A percentile compares a stretch with the other conserved stretches of the same genome.
Conservation (phyloP, 2,797 vertebrate genomes). For the Hippoglossus hippoglossus region DNA sequence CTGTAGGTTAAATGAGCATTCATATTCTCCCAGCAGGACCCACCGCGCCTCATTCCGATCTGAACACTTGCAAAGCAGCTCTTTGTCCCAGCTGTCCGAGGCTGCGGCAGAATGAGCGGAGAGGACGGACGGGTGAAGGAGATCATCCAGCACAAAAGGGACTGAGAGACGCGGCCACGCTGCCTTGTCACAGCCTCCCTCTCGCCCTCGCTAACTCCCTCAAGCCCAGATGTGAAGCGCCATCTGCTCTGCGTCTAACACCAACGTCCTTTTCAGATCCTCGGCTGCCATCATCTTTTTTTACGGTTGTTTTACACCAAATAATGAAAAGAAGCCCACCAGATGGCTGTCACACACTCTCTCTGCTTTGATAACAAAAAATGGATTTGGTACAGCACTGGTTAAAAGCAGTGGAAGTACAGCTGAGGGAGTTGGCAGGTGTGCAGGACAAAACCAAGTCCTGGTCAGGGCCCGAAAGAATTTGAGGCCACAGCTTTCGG, state of each 20-base stretch:
- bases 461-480: slow-evolving; percentile 47
- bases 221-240: slow-evolving; percentile 88
- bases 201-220: slow-evolving; percentile 82
- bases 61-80: slow-evolving; percentile 18
- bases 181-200: slow-evolving; percentile 59
- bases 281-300: slow-evolving; percentile 67
- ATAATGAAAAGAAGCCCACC: slow-evolving; percentile 88
- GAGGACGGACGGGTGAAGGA: slow-evolving; percentile 36
- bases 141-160: slow-evolving; percentile 24
- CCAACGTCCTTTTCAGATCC: slow-evolving; percentile 47
- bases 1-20: slow-evolving; percentile 50
- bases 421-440: slow-evolving; percentile 74
- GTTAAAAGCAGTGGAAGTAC: slow-evolving; percentile 29
- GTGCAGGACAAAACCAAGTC: slow-evolving; percentile 50
- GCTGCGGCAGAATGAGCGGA: slow-evolving; percentile 20
- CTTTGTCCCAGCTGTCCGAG: slow-evolving; percentile 32
- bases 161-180: slow-evolving; percentile 29
- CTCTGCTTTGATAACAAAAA: slow-evolving; percentile 70
- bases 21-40: slow-evolving; percentile 30
- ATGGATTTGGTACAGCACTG: slow-evolving; percentile 35
- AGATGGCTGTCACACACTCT: slow-evolving; percentile 84
- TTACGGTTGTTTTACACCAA: slow-evolving; percentile 79
- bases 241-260: slow-evolving; percentile 86
- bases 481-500: slow-evolving; percentile 61
- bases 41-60: slow-evolving; percentile 3